Percentiles rank a stretch among this genome's conserved stretches.
phyloP scores from a whole-genome alignment of 2,888 invertebrate genomes.

The Mesorhabditis belari region DNA sequence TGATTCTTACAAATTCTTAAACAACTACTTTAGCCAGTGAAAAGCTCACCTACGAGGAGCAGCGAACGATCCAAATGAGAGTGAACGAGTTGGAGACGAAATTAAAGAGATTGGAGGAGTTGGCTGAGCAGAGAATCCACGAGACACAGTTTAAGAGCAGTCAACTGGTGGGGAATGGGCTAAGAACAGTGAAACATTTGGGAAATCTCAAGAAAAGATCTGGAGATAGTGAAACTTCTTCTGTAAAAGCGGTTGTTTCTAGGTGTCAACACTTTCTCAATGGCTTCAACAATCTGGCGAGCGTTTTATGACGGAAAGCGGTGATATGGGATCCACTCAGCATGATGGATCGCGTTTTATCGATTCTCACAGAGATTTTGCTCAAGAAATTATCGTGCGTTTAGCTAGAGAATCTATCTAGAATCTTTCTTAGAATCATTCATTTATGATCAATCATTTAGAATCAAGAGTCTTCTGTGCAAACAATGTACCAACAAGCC shows the following conservation, averaged over 20 bases:
- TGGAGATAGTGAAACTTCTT: too few relatives aligned
- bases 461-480: constrained; percentile 34
- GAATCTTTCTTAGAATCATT: too few relatives aligned
- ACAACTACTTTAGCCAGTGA: constrained; percentile 21
- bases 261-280: not conserved
- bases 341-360: constrained; percentile 34
- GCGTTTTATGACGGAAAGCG: constrained; percentile 37
- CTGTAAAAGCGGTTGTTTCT: too few relatives aligned
- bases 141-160: constrained; percentile 21
- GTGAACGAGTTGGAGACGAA: constrained; percentile 26
- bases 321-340: constrained; percentile 33
- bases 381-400: constrained; percentile 29
- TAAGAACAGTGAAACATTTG: too few relatives aligned
- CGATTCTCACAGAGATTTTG: constrained; percentile 32
- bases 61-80: constrained; percentile 22
- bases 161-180: too few relatives aligned
- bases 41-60: constrained; percentile 28
- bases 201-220: too few relatives aligned
- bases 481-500: constrained; percentile 19
- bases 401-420: too few relatives aligned
- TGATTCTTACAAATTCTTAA: not conserved
- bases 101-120: constrained; percentile 29
- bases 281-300: constrained; percentile 40
- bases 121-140: constrained; percentile 34
- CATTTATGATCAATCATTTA: constrained; percentile 3